These are phyloP conservation scores for Acomys russatus DNA, from an alignment of 2,797 vertebrate species.

Conservation along the genomic window DNA sequence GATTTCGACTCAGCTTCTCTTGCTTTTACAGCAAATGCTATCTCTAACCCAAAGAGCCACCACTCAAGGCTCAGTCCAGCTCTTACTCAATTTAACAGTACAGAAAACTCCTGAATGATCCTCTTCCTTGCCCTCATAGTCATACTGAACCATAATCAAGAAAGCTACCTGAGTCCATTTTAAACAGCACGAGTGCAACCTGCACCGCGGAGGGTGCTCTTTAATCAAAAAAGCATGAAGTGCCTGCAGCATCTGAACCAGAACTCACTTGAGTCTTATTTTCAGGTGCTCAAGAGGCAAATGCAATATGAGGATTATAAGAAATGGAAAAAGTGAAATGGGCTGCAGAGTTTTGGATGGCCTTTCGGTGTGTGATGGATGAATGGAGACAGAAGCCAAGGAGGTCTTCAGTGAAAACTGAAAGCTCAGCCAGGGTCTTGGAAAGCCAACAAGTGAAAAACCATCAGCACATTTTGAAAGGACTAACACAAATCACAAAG, in stretches of 20 bases:
- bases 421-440: constrained; percentile 52
- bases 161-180: neutral
- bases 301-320: constrained; percentile 74
- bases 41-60: neutral
- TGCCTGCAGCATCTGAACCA: constrained; percentile 48
- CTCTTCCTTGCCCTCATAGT: neutral
- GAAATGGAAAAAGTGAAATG: constrained; percentile 83
- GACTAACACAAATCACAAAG: constrained; percentile 64
- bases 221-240: constrained; percentile 18
- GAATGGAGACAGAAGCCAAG: constrained; percentile 77
- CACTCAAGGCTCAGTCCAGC: too few relatives aligned
- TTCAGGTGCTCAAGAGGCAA: constrained; percentile 79
- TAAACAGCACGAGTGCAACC: neutral
- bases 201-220: neutral
- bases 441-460: constrained; percentile 70
- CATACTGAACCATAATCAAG: neutral
- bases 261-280: constrained; percentile 74
- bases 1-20: neutral
- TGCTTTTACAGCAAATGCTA: neutral
- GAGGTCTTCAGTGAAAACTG: constrained; percentile 53
- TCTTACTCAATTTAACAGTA: constrained; percentile 4
- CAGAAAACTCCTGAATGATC: neutral
- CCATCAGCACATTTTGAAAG: constrained; percentile 70
- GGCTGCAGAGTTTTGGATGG: constrained; percentile 71
- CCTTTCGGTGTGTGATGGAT: constrained; percentile 78